Base-by-base conservation (phyloP, 2,797 vertebrate species). In the Geotria australis region DNA sequence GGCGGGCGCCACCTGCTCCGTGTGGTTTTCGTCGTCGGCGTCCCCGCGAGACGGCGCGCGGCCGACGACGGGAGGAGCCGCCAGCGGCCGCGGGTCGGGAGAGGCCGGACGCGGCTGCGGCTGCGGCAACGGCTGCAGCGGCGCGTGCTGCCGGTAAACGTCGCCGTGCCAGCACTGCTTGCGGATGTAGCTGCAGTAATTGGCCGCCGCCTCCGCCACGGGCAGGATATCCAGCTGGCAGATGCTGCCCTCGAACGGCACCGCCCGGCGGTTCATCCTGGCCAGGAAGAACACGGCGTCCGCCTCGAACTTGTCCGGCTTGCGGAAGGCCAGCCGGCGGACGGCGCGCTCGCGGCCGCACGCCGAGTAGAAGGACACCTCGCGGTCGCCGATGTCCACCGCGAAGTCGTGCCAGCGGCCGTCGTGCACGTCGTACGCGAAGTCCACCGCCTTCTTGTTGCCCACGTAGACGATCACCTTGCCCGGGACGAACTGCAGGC, bases 181-280 rank as follows among this genome's bases (percentile, higher is more conserved):
- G 69, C 81, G 93, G 69, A 96, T 79, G 73, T 83, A 80, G 73
- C 83, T 76, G 72, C 89, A 95, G 79, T 91, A 96, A 76, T 91
- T 80, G 65, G 82, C 79, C 79, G 84, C 77, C 74, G 85, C 85
- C 79, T 77, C 76, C 14, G 78, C 72, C 38, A 83, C 83, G 58
- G 86, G 85, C 70, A 89, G 82, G 71, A 95, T 76, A 71, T 93
- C 85, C 58, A 98, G 88, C 67, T 98, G 91, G 72, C 89, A 98
- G 64, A 98, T 72, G 62, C 85, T 80, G 12, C 91, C 86, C 78
- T 98, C 91, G 57, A 96, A 98, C 49, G 78, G 78, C 66, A 81
- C 80, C 0, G 82, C 76, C 56, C 75, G 77, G 24, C 77, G 81
- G 72, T 74, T 84, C 68, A 78, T 79, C 71, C 79, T 95, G 59